Conservation (phyloP, 1,140 invertebrate genomes). For the Neodiprion pinetum region DNA sequence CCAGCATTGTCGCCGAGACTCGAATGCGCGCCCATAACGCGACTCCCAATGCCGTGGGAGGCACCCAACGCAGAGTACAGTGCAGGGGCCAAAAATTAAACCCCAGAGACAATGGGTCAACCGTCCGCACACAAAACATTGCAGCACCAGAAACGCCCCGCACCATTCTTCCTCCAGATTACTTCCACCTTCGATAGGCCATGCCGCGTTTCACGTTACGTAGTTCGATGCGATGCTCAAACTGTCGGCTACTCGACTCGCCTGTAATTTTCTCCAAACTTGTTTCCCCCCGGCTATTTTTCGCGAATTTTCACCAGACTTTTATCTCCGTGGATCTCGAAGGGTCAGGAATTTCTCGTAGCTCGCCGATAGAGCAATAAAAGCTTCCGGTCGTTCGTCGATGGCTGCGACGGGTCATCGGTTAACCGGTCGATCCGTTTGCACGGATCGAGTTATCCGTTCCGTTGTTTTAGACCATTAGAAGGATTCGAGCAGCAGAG, state of each 20-base stretch:
- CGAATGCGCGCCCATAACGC: background rate
- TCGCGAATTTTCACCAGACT: conserved; percentile 18
- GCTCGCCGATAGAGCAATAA: background rate
- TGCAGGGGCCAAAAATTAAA: conserved; percentile 54
- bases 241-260: too few relatives aligned
- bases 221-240: too few relatives aligned
- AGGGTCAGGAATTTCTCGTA: background rate
- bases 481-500: too few relatives aligned
- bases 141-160: conserved; percentile 55
- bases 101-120: conserved; percentile 62
- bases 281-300: too few relatives aligned
- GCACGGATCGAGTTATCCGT: too few relatives aligned
- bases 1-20: conserved; percentile 3
- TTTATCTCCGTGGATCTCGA: background rate
- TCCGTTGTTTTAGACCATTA: too few relatives aligned
- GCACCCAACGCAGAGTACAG: conserved; percentile 41
- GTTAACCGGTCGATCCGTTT: too few relatives aligned
- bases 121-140: conserved; percentile 44
- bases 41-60: conserved; percentile 18
- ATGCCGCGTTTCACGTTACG: too few relatives aligned
- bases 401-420: too few relatives aligned
- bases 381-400: conserved; percentile 1
- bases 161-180: conserved; percentile 37
- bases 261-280: too few relatives aligned
- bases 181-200: background rate